These are phyloP conservation scores for Lynx canadensis DNA, from an alignment of 2,113 vertebrate species.

Conservation along the genomic window DNA sequence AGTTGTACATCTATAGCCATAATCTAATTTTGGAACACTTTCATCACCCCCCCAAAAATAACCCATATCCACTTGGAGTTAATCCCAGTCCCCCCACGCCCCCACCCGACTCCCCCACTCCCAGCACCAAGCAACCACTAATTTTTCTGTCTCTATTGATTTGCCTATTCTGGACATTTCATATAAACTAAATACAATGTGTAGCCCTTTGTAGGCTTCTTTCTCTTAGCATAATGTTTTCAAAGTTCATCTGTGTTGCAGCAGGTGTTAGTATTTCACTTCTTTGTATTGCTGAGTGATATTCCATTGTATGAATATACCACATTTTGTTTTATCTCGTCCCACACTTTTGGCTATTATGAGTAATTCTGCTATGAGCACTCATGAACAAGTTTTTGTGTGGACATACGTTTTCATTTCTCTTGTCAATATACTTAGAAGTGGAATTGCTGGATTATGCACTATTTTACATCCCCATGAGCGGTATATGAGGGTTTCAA, in stretches of 20 bases:
- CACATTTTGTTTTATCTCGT: not conserved
- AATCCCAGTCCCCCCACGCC: not conserved
- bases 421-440: not conserved
- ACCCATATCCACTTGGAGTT: not conserved
- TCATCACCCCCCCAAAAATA: not conserved
- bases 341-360: not conserved
- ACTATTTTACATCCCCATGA: not conserved
- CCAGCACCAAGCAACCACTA: not conserved
- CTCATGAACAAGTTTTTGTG: not conserved
- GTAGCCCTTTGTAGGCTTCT: not conserved
- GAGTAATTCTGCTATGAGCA: not conserved
- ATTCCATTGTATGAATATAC: not conserved
- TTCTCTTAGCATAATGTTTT: not conserved
- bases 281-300: not conserved
- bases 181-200: not conserved
- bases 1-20: not conserved
- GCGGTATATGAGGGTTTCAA: not conserved
- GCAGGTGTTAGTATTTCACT: not conserved
- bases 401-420: not conserved
- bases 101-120: not conserved
- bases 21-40: constrained; percentile 6
- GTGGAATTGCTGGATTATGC: not conserved
- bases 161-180: not conserved
- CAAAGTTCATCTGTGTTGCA: not conserved
- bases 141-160: constrained; percentile 25